Percentiles rank a stretch among this genome's conserved stretches.
These are phyloP conservation scores for Pseudococcus longispinus DNA, from an alignment of 2,888 invertebrate genomes.

Conservation along the genomic window DNA sequence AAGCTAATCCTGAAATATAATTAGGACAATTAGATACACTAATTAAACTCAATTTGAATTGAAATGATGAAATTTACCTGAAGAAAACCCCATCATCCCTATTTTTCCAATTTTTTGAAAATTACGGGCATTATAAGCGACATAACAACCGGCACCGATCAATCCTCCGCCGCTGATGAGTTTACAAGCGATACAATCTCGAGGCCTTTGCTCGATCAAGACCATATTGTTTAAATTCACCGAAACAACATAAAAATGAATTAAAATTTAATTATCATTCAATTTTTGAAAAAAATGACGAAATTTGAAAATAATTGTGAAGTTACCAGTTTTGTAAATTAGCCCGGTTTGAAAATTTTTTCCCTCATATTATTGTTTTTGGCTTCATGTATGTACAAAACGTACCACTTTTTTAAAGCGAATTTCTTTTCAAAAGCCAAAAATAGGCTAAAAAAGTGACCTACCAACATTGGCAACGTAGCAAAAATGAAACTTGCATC, in stretches of 20 bases:
- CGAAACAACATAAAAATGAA: not conserved
- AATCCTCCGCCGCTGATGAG: constrained; percentile 70
- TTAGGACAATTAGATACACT: too few relatives aligned
- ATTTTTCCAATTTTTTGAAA: constrained; percentile 23
- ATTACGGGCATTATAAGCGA: constrained; percentile 67
- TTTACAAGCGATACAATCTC: constrained; percentile 70
- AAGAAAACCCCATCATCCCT: constrained; percentile 2
- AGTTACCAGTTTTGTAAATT: not conserved
- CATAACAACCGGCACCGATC: constrained; percentile 70
- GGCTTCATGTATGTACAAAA: not conserved
- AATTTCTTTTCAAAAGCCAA: not conserved
- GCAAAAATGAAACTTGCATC: too few relatives aligned
- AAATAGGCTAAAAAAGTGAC: not conserved
- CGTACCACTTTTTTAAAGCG: not conserved
- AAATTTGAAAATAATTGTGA: not conserved
- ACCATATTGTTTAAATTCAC: constrained; percentile 4
- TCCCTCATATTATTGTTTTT: too few relatives aligned
- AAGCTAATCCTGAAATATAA: constrained; percentile 67
- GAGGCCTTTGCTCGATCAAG: constrained; percentile 36
- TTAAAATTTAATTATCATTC: not conserved
- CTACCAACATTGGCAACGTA: not conserved
- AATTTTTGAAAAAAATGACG: not conserved
- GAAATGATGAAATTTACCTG: not conserved
- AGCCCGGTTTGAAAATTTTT: not conserved
- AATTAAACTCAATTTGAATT: too few relatives aligned